Evolutionary conservation across 2,113 vertebrate genomes (phyloP).

Genomic region (Archilochus colubris): DNA sequence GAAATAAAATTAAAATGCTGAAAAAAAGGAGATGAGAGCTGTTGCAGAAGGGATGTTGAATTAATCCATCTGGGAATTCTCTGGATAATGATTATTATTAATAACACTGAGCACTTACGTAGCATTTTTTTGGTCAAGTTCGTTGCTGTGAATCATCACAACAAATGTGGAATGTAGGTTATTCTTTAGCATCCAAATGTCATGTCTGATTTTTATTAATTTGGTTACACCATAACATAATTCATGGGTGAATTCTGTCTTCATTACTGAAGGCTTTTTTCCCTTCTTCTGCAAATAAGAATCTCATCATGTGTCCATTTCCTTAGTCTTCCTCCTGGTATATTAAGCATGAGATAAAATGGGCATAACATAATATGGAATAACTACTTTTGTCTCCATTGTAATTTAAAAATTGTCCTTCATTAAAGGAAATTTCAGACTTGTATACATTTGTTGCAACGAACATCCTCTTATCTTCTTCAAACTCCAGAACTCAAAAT

Average conservation of each 20-base stretch:
- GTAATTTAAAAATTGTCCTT: neutral
- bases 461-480: neutral
- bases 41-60: neutral
- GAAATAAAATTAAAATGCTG: constrained; percentile 19
- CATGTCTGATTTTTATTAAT: neutral
- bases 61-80: constrained; percentile 31
- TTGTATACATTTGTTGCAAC: neutral
- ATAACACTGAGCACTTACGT: neutral
- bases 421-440: neutral
- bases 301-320: neutral
- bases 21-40: neutral
- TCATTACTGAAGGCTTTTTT: neutral
- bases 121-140: constrained; percentile 25
- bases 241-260: neutral
- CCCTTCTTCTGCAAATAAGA: neutral
- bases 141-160: constrained; percentile 14
- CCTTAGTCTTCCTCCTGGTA: neutral
- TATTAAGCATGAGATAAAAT: neutral
- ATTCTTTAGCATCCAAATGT: neutral
- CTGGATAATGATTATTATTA: constrained; percentile 24
- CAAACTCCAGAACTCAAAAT: neutral
- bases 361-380: neutral
- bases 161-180: neutral
- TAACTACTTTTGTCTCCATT: neutral
- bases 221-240: neutral